Base-by-base conservation (phyloP, 2,888 invertebrate species). In the Athrips mouffetella region DNA sequence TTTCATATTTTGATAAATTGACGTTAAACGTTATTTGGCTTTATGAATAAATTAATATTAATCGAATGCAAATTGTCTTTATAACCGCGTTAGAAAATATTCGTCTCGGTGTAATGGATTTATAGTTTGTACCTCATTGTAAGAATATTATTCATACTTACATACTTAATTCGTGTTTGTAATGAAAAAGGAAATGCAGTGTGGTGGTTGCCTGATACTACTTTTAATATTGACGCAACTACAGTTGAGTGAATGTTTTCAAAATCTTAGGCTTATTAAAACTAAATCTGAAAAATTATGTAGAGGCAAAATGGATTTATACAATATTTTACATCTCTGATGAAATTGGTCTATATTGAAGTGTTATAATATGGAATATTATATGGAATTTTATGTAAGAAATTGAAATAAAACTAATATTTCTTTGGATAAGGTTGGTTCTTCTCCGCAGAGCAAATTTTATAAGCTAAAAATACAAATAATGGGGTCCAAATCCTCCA, bases 401-500 rank as follows among this genome's bases (percentile, higher is more conserved):
- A 56, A 67, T 69, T 61, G 62, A 69, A 70, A 66, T 70, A 71
- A n/a, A n/a, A 68, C 61, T 60, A 69, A 70, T 71, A 70, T 66
- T 68, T 75, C 73, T 72, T 61, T 29, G 64, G 68, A 67, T 62
- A 70, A 68, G 67, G 62, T 61, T 67, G 66, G 69, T 68, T 70
- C 74, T 67, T 70, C 76, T 70, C 69, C 80, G 76, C 84, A 82
- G 85, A 85, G 80, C 78, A 77, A 74, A 64, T 72, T 67, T 59
- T 74, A 63, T 65, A 65, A 72, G 67, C 60, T 72, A 70, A 7
- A 29, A 76, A 69, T 70, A 71, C 67, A 76, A 78, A 71, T 74
- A 76, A 80, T 81, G 80, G 87, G 86, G 87, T 86, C 87, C 86
- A 88, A 87, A 75, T 62, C 77, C 64, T 86, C 86, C 87, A 86